Evolutionary conservation across 1,140 invertebrate genomes (phyloP), one percentile per base, ranked within the genome.

Genomic region (Sminthurinus signatus): DNA sequence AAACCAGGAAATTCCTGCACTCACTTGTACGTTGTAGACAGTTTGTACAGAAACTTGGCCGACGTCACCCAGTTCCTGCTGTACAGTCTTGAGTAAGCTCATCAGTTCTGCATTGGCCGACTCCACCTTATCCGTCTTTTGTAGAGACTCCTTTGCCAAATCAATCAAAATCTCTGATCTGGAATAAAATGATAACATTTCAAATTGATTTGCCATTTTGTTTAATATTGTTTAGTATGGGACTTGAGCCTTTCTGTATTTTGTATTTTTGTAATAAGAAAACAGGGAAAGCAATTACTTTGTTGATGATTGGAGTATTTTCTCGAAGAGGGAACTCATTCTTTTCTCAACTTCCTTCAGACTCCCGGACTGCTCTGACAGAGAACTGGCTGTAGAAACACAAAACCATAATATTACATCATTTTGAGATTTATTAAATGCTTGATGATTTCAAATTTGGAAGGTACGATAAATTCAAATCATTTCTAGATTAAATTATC

Each of bases 1-100:
- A 48, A 14, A 10, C 19, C 42, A 32, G 32, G 32, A 46, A 64
- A 23, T n/a, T n/a, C n/a, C n/a, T n/a, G 46, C 32, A 48, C 68
- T 64, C 44, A 70, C 68, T 44, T 70, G 64, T 23, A 70, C 39
- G 62, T 64, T 64, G 50, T 60, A 67, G 51, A 70, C 62, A 15
- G 62, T 48, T 44, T 70, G 68, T 28, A 70, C 44, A 46, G 68
- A 67, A 17, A 57, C 64, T 61, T 70, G 68, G 27, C 68, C 68
- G 55, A 70, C 68, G 50, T 70, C 64, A 27, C 68, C 65, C 52
- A 70, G 36, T 25, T 70, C 68, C 19, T 56, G 63, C 29, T 66
- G 57, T 21, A 70, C 55, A 19, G 39, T 32, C 25, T 59, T 36
- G 5, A 70, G 54, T 29, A 64, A 57, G 17, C 27, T 58, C 29